Evolutionary conservation across 2,797 vertebrate species (phyloP).

Genomic region (Podarcis lilfordi): DNA sequence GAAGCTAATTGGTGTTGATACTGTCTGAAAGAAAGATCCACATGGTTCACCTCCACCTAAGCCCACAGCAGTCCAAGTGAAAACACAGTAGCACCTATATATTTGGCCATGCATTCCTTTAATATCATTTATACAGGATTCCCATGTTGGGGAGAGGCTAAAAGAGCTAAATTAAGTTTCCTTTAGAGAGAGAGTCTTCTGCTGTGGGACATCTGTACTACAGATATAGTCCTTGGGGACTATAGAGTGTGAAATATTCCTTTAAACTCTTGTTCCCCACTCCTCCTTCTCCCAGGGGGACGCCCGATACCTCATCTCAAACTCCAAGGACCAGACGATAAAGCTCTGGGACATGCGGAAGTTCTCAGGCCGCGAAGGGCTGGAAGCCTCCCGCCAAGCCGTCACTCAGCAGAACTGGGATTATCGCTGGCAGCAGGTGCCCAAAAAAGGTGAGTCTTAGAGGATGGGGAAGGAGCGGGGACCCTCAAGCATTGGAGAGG

Average conservation of each 20-base stretch:
- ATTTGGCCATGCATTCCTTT: not conserved
- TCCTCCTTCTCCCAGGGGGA: slow-evolving; percentile 81
- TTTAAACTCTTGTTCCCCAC: not conserved
- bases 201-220: not conserved
- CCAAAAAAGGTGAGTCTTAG: slow-evolving; percentile 85
- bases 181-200: not conserved
- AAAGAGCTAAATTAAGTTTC: not conserved
- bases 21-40: not conserved
- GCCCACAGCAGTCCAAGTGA: not conserved
- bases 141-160: not conserved
- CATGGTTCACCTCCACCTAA: not conserved
- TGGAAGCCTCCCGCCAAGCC: slow-evolving; percentile 89
- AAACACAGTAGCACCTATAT: too few species aligned
- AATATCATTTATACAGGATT: too few species aligned
- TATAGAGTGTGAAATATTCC: not conserved
- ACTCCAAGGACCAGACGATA: slow-evolving; percentile 96
- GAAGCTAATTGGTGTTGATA: not conserved
- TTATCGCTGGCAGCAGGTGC: slow-evolving; percentile 95
- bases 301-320: slow-evolving; percentile 91
- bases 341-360: slow-evolving; percentile 94
- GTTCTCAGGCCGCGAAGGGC: slow-evolving; percentile 89
- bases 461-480: too few species aligned
- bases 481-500: too few species aligned
- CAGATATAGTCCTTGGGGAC: too few species aligned
- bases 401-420: slow-evolving; percentile 95